phyloP scores from a whole-genome alignment of 2,888 invertebrate genomes.

The Archips xylosteana region DNA sequence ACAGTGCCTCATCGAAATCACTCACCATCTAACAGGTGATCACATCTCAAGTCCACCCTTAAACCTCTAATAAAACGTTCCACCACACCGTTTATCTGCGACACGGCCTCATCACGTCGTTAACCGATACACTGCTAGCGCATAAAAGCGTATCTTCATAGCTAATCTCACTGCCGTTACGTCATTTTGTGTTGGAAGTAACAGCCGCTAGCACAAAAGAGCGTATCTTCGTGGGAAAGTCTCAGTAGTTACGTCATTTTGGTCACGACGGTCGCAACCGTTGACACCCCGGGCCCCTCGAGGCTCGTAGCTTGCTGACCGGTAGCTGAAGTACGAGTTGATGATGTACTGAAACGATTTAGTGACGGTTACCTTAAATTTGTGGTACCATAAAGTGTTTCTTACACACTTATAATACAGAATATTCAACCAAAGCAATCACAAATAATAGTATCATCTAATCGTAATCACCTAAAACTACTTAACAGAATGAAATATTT shows the following conservation, averaged over 20 bases:
- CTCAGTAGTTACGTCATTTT: background rate
- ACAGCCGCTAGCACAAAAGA: background rate
- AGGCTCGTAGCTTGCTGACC: constrained; percentile 24
- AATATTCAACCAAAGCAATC: too few relatives aligned
- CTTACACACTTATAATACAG: too few relatives aligned
- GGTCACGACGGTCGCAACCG: background rate
- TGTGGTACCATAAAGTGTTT: background rate
- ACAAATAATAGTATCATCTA: too few relatives aligned
- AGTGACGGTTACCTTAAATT: background rate
- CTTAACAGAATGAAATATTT: too few relatives aligned
- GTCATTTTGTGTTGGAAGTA: background rate
- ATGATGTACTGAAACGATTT: constrained; percentile 11
- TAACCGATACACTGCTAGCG: background rate
- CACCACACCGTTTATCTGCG: constrained; percentile 14
- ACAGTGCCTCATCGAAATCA: background rate
- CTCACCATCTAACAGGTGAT: background rate
- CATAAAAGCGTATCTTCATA: background rate
- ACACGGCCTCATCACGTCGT: constrained; percentile 26
- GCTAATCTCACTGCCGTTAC: background rate
- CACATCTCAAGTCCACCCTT: background rate
- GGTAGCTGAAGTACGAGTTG: background rate
- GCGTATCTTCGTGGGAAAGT: background rate
- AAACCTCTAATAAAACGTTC: constrained; percentile 7
- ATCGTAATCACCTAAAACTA: too few relatives aligned
- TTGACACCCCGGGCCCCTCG: constrained; percentile 9